Evolutionary conservation across 1,140 invertebrate species (phyloP), one percentile per base, ranked within the genome.

Genomic region (Ips typographus): DNA sequence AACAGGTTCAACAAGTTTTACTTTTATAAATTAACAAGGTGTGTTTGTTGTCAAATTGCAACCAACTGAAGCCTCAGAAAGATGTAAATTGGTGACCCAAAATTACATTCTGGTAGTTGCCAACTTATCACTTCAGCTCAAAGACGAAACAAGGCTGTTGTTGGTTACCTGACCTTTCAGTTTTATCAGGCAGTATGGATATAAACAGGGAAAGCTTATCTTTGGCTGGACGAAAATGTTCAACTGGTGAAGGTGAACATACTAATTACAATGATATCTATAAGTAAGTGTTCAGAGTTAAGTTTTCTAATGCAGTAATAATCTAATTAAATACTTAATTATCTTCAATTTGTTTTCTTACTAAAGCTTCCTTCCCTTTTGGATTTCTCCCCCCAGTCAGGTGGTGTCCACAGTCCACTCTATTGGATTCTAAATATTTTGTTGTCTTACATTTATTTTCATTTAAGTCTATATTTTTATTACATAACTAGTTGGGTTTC

Each of bases 141-240:
- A 88, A 78, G 87, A 89, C 75, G 77, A 82, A n/a, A 86, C 87
- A 73, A 84, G 85, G 67, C 83, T 84, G 68, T 77, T 90, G 4
- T 81, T 92, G 63, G 92, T 87, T 70, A 91, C 87, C n/a, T 95
- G 93, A 93, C 93, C 93, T 47, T 95, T 93, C 79, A 86, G 88
- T 71, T 94, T 89, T 76, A 94, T 95, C 69, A 85, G 93, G 62
- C 83, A 90, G 65, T 95, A 95, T 81, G 93, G 93, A 38, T 91
- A 91, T 72, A 87, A 88, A 68, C 86, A 89, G 73, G 90, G 90
- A 44, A 91, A 89, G 77, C 95, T 95, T 77, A 92, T 90, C 36
- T 94, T 95, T 81, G 85, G 93, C 93, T n/a, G 94, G 94, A 2
- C 83, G 93, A 70, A 94, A 94, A 80, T 94, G 93, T 81, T 86